Evolutionary conservation across 2,888 invertebrate genomes (phyloP), one percentile per base, ranked within the genome.

Genomic region (Zaprionus lineosus): DNA sequence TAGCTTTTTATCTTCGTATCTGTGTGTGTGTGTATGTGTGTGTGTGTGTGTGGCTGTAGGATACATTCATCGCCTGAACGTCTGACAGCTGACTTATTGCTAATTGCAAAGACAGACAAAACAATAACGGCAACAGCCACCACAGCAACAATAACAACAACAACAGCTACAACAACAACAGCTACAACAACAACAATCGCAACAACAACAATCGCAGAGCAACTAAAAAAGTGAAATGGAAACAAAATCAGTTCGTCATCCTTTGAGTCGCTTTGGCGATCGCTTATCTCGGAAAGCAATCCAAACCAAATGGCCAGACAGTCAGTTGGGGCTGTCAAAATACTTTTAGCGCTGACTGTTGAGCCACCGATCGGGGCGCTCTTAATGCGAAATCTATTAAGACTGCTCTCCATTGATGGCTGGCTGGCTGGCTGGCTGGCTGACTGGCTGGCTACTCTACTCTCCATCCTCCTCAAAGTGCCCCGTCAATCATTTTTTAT

Each of bases 311-410:
- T n/a, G n/a, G n/a, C n/a, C 26, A 36, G n/a, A n/a, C n/a, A n/a
- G n/a, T n/a, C n/a, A n/a, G n/a, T n/a, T n/a, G n/a, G n/a, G 61
- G 60, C 82, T 82, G 82, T 82, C 82, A 82, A 85, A 82, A 82
- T 84, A 82, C 81, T 85, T 84, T 85, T 82, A 84, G 63, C 84
- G 74, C 84, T 41, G 60, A 60, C 69, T 65, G 64, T 62, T 44
- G 44, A 37, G 21, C 33, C 21, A 16, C 52, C 26, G 61, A 48
- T 48, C 40, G 21, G 31, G 37, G 44, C 57, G 37, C 57, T 52
- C 76, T 83, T 82, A 85, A 82, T 83, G 86, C 86, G 85, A 81
- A 81, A 83, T 85, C 79, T 81, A 81, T 81, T 81, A 81, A 75
- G 83, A 64, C 57, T 48, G 57, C 57, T n/a, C 28, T 29, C 8